These are phyloP conservation scores for Anomalospiza imberbis DNA, from an alignment of 2,797 vertebrate species.

Conservation along the genomic window DNA sequence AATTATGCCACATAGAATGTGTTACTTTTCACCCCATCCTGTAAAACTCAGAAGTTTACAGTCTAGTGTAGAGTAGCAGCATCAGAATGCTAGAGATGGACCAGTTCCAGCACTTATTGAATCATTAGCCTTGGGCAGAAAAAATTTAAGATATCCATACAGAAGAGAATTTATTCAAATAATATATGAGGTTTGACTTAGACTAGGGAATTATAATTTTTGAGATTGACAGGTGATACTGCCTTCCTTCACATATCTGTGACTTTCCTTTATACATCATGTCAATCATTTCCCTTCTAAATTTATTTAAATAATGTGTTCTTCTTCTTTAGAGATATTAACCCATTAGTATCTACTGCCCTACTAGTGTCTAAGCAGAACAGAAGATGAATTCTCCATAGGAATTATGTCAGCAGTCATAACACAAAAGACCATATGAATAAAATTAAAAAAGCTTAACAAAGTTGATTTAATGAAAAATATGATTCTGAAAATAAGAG, in stretches of 20 bases:
- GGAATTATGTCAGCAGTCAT: background rate
- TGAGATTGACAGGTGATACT: slow-evolving; percentile 45
- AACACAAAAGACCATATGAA: background rate
- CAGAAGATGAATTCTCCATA: background rate
- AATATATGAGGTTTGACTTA: background rate
- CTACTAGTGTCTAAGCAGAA: background rate
- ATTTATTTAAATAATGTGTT: background rate
- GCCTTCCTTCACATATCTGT: slow-evolving; percentile 24
- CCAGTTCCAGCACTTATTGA: background rate
- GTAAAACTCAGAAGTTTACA: background rate
- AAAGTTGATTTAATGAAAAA: background rate
- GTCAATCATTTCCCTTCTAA: slow-evolving; percentile 3
- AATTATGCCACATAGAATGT: background rate
- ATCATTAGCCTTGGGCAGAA: background rate
- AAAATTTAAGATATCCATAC: background rate
- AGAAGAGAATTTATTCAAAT: slow-evolving; percentile 14
- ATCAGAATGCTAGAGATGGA: slow-evolving; percentile 13
- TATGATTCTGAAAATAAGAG: background rate
- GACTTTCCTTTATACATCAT: slow-evolving; percentile 19
- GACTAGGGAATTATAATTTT: slow-evolving; percentile 4
- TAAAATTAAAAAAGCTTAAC: background rate
- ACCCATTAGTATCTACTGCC: background rate
- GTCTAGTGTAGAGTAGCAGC: background rate
- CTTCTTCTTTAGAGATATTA: background rate
- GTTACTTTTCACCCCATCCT: background rate